These are phyloP conservation scores for Rhynchotus rufescens DNA, from an alignment of 2,797 vertebrate species.

Conservation along the genomic window DNA sequence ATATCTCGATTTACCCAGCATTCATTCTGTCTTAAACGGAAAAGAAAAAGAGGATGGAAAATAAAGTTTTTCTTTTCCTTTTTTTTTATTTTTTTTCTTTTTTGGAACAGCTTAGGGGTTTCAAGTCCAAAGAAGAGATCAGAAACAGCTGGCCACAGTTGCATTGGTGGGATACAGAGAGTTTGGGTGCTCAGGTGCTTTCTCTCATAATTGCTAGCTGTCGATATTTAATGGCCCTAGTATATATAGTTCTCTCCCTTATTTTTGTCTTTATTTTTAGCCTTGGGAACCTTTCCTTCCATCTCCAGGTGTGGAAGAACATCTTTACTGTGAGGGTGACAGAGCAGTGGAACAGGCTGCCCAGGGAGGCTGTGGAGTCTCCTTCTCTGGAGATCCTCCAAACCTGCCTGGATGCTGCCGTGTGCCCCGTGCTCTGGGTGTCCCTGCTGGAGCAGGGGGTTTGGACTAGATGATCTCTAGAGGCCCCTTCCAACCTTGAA, in stretches of 20 bases:
- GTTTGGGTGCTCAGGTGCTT: neutral
- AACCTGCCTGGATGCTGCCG: no score
- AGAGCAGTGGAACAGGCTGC: no score
- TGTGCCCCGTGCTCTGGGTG: no score
- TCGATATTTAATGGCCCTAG: neutral
- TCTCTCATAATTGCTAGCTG: neutral
- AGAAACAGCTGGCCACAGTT: neutral
- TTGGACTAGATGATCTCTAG: no score
- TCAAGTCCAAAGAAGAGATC: fast-evolving
- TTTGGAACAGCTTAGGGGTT: neutral
- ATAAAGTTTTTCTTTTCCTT: neutral
- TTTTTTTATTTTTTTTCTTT: neutral
- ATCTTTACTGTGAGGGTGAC: no score
- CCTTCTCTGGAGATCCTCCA: no score
- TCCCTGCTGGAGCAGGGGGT: no score
- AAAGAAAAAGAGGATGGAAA: neutral
- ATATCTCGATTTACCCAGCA: neutral
- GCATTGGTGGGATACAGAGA: neutral
- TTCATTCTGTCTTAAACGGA: neutral
- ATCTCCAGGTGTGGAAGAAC: no score
- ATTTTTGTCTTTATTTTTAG: neutral
- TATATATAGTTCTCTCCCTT: neutral
- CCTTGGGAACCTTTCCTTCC: neutral
- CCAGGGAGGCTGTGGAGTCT: no score
- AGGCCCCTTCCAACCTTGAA: no score